These are phyloP conservation scores for Grammomys dolichurus DNA, from an alignment of 2,113 vertebrate species.

Conservation along the genomic window DNA sequence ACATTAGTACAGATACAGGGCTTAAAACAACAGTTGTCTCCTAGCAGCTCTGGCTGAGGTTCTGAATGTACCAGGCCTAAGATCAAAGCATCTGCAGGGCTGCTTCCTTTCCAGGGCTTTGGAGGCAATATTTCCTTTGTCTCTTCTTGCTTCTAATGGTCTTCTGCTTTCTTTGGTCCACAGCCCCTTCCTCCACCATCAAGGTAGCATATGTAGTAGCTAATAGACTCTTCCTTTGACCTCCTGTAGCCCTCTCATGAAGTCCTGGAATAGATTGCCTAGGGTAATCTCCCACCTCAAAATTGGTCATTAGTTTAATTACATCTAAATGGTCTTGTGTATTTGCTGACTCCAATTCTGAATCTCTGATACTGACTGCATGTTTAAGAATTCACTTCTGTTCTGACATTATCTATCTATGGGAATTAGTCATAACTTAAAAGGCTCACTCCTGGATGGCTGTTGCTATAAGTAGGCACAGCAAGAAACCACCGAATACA, in stretches of 20 bases:
- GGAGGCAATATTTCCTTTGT: background rate
- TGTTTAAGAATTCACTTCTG: background rate
- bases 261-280: background rate
- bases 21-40: background rate
- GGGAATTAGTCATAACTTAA: background rate
- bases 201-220: background rate
- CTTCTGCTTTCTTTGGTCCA: background rate
- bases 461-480: background rate
- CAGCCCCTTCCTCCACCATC: background rate
- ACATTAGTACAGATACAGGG: background rate
- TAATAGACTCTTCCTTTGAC: background rate
- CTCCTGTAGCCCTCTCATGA: background rate
- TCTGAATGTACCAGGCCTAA: background rate
- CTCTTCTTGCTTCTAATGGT: background rate
- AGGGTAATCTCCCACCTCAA: background rate
- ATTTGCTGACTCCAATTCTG: background rate
- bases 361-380: background rate
- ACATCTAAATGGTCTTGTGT: background rate
- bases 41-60: background rate
- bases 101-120: background rate
- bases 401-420: background rate
- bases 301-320: background rate
- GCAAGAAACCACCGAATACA: background rate
- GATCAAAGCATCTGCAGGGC: background rate
- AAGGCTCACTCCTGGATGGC: background rate